A percentile compares a stretch with the other conserved stretches of the same genome.
phyloP scores from a whole-genome alignment of 2,797 vertebrate genomes.

The Channallabes apus region DNA sequence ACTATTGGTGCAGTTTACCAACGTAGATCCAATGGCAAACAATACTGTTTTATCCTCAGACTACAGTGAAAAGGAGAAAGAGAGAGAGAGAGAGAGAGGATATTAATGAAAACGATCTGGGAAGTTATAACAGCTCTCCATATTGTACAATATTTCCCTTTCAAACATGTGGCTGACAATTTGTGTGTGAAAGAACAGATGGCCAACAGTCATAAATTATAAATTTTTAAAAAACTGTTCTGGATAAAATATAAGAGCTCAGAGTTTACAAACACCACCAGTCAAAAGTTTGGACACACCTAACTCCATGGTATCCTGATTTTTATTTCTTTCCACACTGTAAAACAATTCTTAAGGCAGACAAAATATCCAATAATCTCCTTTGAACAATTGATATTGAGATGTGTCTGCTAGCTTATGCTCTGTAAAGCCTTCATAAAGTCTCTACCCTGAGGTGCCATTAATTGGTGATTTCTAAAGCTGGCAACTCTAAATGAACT shows the following conservation, averaged over 20 bases:
- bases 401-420: no score
- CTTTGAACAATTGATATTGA: no score
- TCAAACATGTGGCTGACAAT: background rate
- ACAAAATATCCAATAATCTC: no score
- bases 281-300: no score
- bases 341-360: no score
- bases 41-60: slow-evolving; percentile 93
- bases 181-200: background rate
- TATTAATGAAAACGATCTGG: background rate
- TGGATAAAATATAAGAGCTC: background rate
- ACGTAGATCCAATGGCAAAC: slow-evolving; percentile 89
- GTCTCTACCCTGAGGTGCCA: no score
- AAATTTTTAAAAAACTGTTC: background rate
- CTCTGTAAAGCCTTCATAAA: no score
- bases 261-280: background rate
- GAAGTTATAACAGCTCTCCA: background rate
- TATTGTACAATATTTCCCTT: background rate
- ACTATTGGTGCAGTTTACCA: slow-evolving; percentile 98
- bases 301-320: no score
- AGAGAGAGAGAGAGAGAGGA: background rate
- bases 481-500: no score
- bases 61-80: slow-evolving; percentile 65
- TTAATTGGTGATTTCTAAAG: no score
- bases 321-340: no score
- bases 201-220: background rate